Evolutionary conservation across 2,113 vertebrate genomes (phyloP), one percentile per base, ranked within the genome.

Genomic region (Charina bottae): DNA sequence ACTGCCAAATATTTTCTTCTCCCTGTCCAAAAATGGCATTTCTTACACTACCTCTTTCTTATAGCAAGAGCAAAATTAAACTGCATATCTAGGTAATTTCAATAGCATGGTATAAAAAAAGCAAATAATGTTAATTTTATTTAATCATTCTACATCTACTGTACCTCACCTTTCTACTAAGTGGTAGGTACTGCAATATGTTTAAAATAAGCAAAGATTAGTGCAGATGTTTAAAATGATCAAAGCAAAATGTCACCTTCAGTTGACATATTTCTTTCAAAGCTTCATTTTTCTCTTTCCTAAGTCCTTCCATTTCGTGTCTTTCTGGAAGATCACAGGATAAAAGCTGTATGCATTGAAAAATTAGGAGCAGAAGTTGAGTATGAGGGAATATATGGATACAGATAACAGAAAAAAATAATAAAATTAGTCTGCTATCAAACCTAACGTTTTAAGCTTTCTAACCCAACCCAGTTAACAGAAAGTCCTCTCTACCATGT

Each of bases 261-360:
- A 99, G 97, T 95, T 95, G 96, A 94, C 97, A 96, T 0, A 98
- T 97, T 96, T 99, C 97, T 95, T 96, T 97, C 93, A 99, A 96
- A 92, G 98, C 98, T 85, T 98, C 97, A 87, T 98, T 97, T 96
- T 98, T 98, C 92, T 99, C 98, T 94, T 95, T 97, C 94, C 97
- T 98, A 92, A 99, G 96, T 90, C 93, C 95, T 94, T 98, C 98
- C 96, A 98, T 93, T 64, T 98, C 98, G 90, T 98, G 97, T 90
- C 95, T 94, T 93, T 98, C 98, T 94, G 97, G 97, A 33, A 97
- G 97, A 95, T 98, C 98, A 58, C 96, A 97, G 93, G 96, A 95
- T 6, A 97, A 97, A 86, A 96, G 94, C 98, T 98, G 94, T 85
- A 60, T n/a, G 13, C 17, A 94, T 93, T 94, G 58, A 95, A 95